These are phyloP conservation scores for Solea solea DNA, from an alignment of 2,113 vertebrate species.

Conservation along the genomic window DNA sequence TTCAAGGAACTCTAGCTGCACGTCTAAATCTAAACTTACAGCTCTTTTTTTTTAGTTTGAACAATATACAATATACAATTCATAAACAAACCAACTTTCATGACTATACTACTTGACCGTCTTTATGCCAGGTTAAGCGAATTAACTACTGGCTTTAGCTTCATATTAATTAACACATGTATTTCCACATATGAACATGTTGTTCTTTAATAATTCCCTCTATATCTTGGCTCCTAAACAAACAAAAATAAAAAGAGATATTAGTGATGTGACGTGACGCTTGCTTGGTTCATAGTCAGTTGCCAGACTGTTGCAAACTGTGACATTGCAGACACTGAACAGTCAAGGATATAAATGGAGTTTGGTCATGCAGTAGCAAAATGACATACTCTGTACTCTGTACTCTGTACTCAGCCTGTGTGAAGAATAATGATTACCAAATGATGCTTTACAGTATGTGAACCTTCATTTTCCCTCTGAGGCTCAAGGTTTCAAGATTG, in stretches of 20 bases:
- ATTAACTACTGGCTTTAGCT: background rate
- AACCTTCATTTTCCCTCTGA: slow-evolving; percentile 29
- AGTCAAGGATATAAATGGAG: slow-evolving; percentile 26
- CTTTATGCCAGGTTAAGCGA: background rate
- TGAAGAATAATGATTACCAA: slow-evolving; percentile 29
- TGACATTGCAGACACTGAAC: slow-evolving; percentile 15
- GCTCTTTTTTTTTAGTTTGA: too few species aligned
- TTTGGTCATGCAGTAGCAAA: slow-evolving; percentile 47
- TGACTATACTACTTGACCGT: background rate
- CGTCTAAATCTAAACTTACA: too few species aligned
- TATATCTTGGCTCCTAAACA: background rate
- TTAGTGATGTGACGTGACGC: slow-evolving; percentile 14
- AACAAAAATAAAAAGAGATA: slow-evolving; percentile 26
- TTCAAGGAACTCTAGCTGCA: too few species aligned
- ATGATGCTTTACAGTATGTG: slow-evolving; percentile 13
- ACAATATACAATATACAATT: too few species aligned
- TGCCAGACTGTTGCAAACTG: slow-evolving; percentile 9
- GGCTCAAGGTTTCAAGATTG: slow-evolving; percentile 30
- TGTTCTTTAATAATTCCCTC: slow-evolving; percentile 10
- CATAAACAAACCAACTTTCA: background rate
- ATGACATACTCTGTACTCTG: slow-evolving; percentile 27
- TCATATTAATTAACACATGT: background rate
- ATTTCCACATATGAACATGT: slow-evolving; percentile 27
- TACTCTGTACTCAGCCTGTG: slow-evolving; percentile 2
- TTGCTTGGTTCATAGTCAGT: background rate